Conservation (phyloP, 2,797 vertebrate species). For the Steatocranus sp. region DNA sequence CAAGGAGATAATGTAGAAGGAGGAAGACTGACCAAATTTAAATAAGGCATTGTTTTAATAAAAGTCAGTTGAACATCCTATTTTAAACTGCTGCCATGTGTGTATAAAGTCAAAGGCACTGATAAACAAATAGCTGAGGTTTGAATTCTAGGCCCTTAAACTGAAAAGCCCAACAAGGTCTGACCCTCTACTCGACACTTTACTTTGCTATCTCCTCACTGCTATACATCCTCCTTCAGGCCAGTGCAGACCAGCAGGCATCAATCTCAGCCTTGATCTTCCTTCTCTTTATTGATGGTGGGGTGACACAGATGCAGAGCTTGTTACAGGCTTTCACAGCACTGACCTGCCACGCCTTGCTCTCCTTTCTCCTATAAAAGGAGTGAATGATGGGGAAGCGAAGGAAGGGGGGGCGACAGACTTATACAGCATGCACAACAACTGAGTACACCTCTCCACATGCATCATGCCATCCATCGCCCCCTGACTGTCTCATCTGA, state of each 20-base stretch:
- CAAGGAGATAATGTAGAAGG: neutral
- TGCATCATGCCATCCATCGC: conserved; percentile 43
- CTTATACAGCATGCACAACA: conserved; percentile 57
- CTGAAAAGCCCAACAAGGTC: neutral
- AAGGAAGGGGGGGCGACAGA: conserved; percentile 22
- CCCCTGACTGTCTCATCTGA: conserved; percentile 38
- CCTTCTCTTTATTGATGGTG: conserved; percentile 21
- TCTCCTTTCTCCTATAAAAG: conserved; percentile 42
- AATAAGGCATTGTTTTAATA: neutral
- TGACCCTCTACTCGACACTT: neutral
- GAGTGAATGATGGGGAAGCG: conserved; percentile 57
- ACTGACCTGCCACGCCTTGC: conserved; percentile 54
- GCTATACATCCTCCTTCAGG: neutral
- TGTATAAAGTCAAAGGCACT: neutral
- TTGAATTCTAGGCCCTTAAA: neutral
- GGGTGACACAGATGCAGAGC: conserved; percentile 49
- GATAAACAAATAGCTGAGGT: neutral
- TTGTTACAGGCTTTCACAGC: conserved; percentile 57
- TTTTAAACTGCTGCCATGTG: neutral
- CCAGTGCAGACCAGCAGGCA: conserved; percentile 22
- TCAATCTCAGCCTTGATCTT: conserved; percentile 34
- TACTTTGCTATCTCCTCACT: neutral
- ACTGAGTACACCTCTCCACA: conserved; percentile 43
- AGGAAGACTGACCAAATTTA: neutral
- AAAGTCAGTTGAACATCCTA: neutral